Evolutionary conservation across 2,113 vertebrate species (phyloP).

Genomic region (Alligator mississippiensis): DNA sequence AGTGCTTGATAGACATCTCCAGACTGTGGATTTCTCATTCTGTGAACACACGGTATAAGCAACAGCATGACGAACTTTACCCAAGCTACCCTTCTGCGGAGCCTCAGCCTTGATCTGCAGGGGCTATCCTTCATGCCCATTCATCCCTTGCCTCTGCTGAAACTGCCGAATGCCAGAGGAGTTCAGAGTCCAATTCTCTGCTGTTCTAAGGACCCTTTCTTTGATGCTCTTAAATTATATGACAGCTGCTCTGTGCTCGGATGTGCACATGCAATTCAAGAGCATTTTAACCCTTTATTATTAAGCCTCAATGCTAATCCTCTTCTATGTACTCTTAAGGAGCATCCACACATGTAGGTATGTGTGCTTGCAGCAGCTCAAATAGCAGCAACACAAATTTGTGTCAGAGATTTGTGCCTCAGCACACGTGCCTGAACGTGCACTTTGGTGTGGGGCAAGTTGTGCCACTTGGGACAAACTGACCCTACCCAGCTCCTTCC

Average conservation of each 20-base stretch:
- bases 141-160: not conserved
- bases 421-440: no score
- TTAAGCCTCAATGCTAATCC: not conserved
- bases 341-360: not conserved
- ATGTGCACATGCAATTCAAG: not conserved
- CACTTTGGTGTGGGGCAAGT: no score
- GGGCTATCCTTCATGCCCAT: not conserved
- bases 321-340: not conserved
- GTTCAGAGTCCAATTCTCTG: not conserved
- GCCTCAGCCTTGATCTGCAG: not conserved
- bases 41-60: not conserved
- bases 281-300: not conserved
- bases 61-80: not conserved
- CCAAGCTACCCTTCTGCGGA: not conserved
- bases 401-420: no score
- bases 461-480: no score
- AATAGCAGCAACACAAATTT: no score
- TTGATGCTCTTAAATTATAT: accelerated
- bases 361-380: no score
- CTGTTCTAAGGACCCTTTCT: not conserved
- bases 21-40: not conserved
- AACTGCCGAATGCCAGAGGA: not conserved
- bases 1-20: not conserved
- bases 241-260: not conserved
- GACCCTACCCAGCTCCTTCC: no score